These are phyloP conservation scores for Zaprionus ornatus DNA, from an alignment of 1,140 invertebrate species.

Conservation along the genomic window DNA sequence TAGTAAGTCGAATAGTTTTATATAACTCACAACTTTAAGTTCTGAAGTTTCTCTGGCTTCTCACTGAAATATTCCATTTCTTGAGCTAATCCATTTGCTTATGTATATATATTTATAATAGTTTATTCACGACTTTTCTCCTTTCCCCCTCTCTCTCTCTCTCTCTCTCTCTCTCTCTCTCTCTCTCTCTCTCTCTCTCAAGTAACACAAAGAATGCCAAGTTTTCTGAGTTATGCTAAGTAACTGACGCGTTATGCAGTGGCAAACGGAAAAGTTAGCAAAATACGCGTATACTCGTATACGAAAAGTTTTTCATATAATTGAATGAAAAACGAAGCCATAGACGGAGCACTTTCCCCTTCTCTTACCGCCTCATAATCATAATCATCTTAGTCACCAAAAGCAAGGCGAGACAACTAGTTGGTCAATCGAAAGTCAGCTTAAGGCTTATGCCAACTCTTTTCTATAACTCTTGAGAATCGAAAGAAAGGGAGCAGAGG, in stretches of 20 bases:
- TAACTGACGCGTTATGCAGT: not conserved
- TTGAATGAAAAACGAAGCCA: conserved; percentile 23
- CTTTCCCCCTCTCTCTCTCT: not conserved
- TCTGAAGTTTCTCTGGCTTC: not conserved
- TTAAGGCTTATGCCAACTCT: conserved; percentile 42
- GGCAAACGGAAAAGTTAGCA: conserved; percentile 4
- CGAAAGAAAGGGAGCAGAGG: not conserved
- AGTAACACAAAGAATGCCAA: not conserved
- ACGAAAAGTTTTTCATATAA: conserved; percentile 22
- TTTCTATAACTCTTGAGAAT: not conserved
- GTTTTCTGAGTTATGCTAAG: conserved; percentile 1
- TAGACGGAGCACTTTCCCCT: not conserved
- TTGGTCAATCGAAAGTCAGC: conserved; percentile 55
- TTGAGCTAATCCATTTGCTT: not conserved
- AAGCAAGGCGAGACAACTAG: conserved; percentile 7
- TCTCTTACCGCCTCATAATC: conserved; percentile 9
- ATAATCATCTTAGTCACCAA: conserved; percentile 4
- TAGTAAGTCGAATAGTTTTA: too few species aligned
- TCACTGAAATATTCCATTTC: not conserved
- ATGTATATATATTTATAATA: not conserved
- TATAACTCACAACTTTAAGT: not conserved
- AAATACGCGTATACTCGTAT: conserved; percentile 7
- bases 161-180: not conserved
- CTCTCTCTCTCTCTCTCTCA: not conserved
- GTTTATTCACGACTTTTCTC: not conserved